Base-by-base conservation (phyloP, 2,888 invertebrate species). In the Ormyrus pomaceus region DNA sequence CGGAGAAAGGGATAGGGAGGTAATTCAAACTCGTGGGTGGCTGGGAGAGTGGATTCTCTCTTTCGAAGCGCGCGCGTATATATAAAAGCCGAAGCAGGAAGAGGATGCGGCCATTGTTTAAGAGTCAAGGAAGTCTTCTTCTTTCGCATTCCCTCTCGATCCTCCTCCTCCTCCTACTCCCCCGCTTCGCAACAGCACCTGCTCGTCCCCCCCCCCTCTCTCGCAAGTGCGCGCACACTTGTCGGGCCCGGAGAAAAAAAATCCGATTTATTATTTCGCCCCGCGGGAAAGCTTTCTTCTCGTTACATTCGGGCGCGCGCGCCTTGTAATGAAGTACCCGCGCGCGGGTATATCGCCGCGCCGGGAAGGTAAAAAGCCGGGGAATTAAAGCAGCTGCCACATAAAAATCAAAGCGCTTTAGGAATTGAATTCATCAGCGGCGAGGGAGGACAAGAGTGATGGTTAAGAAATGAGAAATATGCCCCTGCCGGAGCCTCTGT, bases 241-340 rank as follows among this genome's bases (percentile, higher is more conserved):
- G 72, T 62, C 53, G 34, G 34, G 59, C 7, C 10, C 46, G 19
- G 45, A 62, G 48, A 72, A 72, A 71, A 70, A 58, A 62, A 74
- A 71, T 75, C 79, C 59, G 75, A 80, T 80, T 80, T 80, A 75
- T 80, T 80, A 75, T 76, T 72, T 76, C 66, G 76, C 76, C 80
- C 72, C 68, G 79, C 80, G 76, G 80, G 64, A 58, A 64, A 56
- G 8, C 58, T 62, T 19, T 53, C 45, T 34, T 75, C 68, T 62
- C 55, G 62, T 70, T 64, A 56, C 50, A 34, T 64, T 77, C 51
- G 70, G 73, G 11, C 50, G 50, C 45, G 50, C 45, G 61, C 69
- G 68, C 69, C 61, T 61, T 55, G 69, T 76, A 76, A 76, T 69
- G 76, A 76, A 74, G 65, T 65, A 56, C 73, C 73, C 13, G 13